Evolutionary conservation across 2,113 vertebrate species (phyloP).

Genomic region (Pantherophis guttatus): DNA sequence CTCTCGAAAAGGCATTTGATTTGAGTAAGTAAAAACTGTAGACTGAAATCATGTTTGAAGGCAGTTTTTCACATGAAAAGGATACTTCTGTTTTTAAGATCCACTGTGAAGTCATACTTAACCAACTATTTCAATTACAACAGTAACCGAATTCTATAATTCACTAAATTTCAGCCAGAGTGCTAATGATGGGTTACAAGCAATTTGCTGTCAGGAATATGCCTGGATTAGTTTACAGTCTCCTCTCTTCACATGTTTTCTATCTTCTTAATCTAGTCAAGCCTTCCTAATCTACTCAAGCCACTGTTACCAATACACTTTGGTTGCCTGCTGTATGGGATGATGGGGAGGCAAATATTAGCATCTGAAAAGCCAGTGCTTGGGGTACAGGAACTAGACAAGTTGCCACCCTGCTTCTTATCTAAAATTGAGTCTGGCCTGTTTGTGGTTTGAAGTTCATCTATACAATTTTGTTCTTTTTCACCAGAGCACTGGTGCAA

Average conservation of each 20-base stretch:
- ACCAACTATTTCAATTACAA: background rate
- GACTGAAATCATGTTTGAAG: background rate
- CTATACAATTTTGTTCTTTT: background rate
- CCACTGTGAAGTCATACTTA: background rate
- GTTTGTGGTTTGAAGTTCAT: background rate
- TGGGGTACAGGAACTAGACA: background rate
- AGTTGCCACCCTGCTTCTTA: background rate
- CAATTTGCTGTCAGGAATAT: background rate
- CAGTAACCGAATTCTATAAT: background rate
- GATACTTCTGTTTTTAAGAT: background rate
- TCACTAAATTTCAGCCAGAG: background rate
- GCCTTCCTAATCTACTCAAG: background rate
- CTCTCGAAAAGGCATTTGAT: constrained; percentile 38
- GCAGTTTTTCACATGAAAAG: background rate
- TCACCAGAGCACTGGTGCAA: background rate
- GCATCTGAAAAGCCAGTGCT: background rate
- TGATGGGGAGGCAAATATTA: background rate
- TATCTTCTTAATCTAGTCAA: background rate
- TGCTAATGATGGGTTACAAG: background rate
- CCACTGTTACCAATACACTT: background rate
- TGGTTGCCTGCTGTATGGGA: background rate
- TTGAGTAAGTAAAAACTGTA: constrained; percentile 51
- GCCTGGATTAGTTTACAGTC: too few species aligned
- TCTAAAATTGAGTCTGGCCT: background rate
- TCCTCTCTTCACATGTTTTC: background rate